phyloP scores from a whole-genome alignment of 2,888 invertebrate species.

The Sinotaia quadrata region DNA sequence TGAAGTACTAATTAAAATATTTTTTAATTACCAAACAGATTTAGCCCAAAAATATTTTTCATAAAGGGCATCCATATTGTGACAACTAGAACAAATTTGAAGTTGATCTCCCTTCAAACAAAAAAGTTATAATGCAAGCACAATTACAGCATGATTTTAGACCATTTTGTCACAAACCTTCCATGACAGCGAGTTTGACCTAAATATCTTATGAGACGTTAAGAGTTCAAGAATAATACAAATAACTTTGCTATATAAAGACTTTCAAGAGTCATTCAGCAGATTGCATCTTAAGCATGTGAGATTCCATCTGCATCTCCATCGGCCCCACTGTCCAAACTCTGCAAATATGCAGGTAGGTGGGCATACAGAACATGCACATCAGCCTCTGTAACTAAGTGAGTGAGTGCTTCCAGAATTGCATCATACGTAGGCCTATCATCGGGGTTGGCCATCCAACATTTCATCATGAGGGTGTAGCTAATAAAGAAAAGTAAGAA shows the following conservation, averaged over 20 bases:
- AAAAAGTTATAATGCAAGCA: too few relatives aligned
- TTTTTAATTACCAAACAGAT: too few relatives aligned
- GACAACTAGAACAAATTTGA: too few relatives aligned
- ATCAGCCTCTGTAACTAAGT: slow-evolving; percentile 47
- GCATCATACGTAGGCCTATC: slow-evolving; percentile 57
- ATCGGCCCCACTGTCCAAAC: slow-evolving; percentile 34
- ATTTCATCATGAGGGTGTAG: slow-evolving; percentile 56
- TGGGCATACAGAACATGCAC: slow-evolving; percentile 55
- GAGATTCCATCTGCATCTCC: slow-evolving; percentile 21
- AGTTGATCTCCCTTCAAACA: too few relatives aligned
- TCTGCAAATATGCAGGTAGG: slow-evolving; percentile 55
- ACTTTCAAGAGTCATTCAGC: not conserved
- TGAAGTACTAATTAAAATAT: too few relatives aligned
- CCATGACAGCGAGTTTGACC: too few relatives aligned
- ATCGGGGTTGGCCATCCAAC: slow-evolving; percentile 61
- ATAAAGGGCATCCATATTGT: too few relatives aligned
- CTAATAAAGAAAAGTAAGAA: too few relatives aligned
- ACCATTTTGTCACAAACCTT: too few relatives aligned
- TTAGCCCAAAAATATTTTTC: too few relatives aligned
- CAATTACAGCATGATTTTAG: too few relatives aligned
- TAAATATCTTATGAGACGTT: too few relatives aligned
- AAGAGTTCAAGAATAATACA: not conserved
- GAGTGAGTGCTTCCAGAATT: slow-evolving; percentile 53
- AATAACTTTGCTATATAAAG: not conserved
- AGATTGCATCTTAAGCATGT: slow-evolving; percentile 5